Percentiles rank a stretch among this genome's conserved stretches.
phyloP scores from a whole-genome alignment of 2,797 vertebrate species.

The Eidolon dupreanum region DNA sequence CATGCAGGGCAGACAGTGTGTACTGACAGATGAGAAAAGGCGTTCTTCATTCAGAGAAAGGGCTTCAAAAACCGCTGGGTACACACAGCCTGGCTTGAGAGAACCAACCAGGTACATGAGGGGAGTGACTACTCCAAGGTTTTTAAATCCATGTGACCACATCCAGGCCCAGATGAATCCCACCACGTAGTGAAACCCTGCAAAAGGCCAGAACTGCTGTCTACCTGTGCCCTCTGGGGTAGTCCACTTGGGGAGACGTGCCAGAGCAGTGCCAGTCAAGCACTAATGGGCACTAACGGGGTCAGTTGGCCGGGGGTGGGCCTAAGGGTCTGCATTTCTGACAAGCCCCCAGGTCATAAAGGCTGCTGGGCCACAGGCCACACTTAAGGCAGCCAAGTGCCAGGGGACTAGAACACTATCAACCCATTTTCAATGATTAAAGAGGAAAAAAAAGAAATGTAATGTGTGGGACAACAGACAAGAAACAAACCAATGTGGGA shows the following conservation, averaged over 20 bases:
- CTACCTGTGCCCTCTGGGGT: neutral
- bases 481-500: neutral
- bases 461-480: neutral
- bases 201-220: neutral
- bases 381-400: neutral
- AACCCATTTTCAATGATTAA: neutral
- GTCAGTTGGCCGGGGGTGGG: neutral
- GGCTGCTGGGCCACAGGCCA: neutral
- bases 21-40: neutral
- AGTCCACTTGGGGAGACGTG: neutral
- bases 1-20: neutral
- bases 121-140: too few species aligned
- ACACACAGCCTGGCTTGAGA: neutral
- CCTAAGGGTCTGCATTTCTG: neutral
- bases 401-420: neutral
- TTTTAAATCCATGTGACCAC: neutral
- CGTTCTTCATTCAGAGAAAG: neutral
- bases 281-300: rapidly evolving
- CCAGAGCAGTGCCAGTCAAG: neutral
- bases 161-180: neutral
- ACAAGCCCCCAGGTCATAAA: neutral
- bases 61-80: neutral
- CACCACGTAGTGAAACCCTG: neutral
- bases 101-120: neutral
- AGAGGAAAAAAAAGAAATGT: neutral